Evolutionary conservation across 2,113 vertebrate species (phyloP).

Genomic region (Tachuris rubrigastra): DNA sequence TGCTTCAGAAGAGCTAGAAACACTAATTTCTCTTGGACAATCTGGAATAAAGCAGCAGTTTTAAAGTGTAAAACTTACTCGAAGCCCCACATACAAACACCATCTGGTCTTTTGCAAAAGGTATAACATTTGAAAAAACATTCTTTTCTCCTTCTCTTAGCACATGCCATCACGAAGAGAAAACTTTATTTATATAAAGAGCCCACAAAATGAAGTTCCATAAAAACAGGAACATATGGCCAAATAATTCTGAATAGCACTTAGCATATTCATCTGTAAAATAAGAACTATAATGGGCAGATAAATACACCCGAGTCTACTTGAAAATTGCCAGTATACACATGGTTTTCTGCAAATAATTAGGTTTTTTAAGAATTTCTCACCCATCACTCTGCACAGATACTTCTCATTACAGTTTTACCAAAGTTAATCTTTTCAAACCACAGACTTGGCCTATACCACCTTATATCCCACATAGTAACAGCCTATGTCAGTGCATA

Average conservation of each 20-base stretch:
- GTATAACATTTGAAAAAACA: constrained; percentile 41
- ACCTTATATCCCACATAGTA: not conserved
- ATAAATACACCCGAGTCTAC: constrained; percentile 31
- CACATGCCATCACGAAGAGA: not conserved
- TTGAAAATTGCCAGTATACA: constrained; percentile 35
- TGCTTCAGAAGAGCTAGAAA: not conserved
- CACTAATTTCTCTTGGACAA: not conserved
- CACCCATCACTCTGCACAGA: not conserved
- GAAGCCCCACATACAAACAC: constrained; percentile 36
- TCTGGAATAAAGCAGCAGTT: not conserved
- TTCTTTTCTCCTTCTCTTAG: not conserved
- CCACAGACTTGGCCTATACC: not conserved
- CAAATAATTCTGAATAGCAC: constrained; percentile 50
- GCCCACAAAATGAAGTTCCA: constrained; percentile 18
- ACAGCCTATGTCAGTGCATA: not conserved
- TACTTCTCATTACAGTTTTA: not conserved
- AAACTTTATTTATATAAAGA: constrained; percentile 47
- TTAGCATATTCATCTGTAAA: constrained; percentile 56
- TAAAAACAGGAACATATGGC: constrained; percentile 64
- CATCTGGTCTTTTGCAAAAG: constrained; percentile 41
- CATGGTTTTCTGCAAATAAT: constrained; percentile 25
- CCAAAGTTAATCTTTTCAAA: constrained; percentile 17
- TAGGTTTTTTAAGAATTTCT: not conserved
- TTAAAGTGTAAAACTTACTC: constrained; percentile 33
- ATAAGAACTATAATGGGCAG: constrained; percentile 28